Evolutionary conservation across 1,140 invertebrate species (phyloP), one percentile per base, ranked within the genome.

Genomic region (Drosophila sulfurigaster): DNA sequence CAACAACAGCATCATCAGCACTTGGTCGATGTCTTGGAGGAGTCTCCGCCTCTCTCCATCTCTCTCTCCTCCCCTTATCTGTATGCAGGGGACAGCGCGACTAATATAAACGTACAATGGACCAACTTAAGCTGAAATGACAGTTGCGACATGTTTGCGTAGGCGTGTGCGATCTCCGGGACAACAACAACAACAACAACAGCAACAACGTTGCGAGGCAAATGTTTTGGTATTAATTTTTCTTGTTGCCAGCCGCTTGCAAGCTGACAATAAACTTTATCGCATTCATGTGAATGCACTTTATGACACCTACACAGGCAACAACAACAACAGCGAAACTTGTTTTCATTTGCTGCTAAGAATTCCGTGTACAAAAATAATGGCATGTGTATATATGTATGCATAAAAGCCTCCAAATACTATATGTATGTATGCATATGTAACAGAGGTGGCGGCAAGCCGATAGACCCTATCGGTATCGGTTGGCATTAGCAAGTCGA

Each of bases 91-190:
- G 64, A 72, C 69, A 71, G 72, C 59, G 64, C 86, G 82, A 89
- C 89, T 89, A 91, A 91, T 91, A 91, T 88, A 91, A 89, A 91
- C 82, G 82, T 91, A 91, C 86, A 90, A 89, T 87, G 85, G 89
- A 77, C 85, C 76, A 88, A 91, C 75, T 87, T 91, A 91, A 91
- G 89, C 89, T 79, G 82, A 91, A 91, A 91, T 91, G 90, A 87
- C 89, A 91, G 79, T 91, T 91, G 89, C 85, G 89, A 91, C 89
- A 91, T 91, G 89, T 86, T 89, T 89, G 90, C 80, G 89, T 91
- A 86, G 89, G 89, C 83, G 89, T 88, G 85, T 89, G 89, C 86
- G 85, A 90, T 90, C 81, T 82, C 70, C 56, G 68, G 56, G 70
- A 69, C 80, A 71, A 58, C 78, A 60, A 48, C 65, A 41, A 45